Conservation (phyloP, 2,113 vertebrate species). For the Mugil cephalus region DNA sequence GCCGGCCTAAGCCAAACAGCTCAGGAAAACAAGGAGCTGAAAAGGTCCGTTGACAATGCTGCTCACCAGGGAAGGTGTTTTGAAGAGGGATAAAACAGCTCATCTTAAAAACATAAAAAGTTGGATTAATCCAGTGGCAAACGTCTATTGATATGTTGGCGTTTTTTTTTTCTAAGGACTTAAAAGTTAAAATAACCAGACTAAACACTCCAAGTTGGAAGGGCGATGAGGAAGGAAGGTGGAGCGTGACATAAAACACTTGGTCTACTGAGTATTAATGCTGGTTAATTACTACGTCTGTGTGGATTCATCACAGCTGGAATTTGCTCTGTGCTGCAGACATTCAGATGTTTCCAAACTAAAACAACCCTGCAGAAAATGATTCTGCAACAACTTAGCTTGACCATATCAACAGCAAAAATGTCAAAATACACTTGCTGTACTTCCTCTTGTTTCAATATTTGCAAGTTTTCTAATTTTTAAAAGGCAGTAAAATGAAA, state of each 20-base stretch:
- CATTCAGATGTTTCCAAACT: neutral
- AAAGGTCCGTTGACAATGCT: slow-evolving; percentile 57
- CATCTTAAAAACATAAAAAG: slow-evolving; percentile 51
- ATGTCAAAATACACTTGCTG: neutral
- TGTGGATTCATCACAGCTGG: neutral
- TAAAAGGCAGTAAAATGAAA: neutral
- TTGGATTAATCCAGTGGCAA: slow-evolving; percentile 49
- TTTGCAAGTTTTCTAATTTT: neutral
- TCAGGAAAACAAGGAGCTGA: slow-evolving; percentile 64
- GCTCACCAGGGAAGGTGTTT: slow-evolving; percentile 47
- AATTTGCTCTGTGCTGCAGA: neutral
- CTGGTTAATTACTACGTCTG: neutral
- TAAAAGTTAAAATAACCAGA: slow-evolving; percentile 42
- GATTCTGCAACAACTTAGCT: neutral
- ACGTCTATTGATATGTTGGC: slow-evolving; percentile 34
- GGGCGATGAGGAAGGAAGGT: neutral
- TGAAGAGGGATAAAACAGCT: slow-evolving; percentile 61
- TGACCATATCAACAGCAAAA: too few relatives aligned
- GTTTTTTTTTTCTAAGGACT: slow-evolving; percentile 30
- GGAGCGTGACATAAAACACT: slow-evolving; percentile 11
- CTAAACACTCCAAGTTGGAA: slow-evolving; percentile 6
- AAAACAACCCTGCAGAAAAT: neutral
- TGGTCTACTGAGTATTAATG: neutral
- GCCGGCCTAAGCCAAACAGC: slow-evolving; percentile 60
- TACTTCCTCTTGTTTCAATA: neutral